Base-by-base conservation (phyloP, 2,888 invertebrate species). In the Diadegma fenestrale region DNA sequence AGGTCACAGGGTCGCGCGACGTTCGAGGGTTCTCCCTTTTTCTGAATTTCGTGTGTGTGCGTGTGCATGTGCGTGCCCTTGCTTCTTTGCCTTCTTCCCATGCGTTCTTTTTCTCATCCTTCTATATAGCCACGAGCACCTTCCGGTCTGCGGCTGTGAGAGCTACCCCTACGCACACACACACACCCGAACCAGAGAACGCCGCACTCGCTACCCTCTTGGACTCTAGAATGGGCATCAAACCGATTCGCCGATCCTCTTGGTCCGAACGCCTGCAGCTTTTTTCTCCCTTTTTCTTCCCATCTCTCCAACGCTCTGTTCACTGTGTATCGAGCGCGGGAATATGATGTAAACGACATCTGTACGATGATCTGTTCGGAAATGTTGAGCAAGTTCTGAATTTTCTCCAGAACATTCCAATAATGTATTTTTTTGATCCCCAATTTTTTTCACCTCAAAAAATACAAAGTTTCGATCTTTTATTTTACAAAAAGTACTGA, bases 281-380 rank as follows among this genome's bases (percentile, higher is more conserved):
- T 84, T 69, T 80, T 68, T 37, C 80, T 69, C 61, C 8, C 58
- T 68, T 75, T 78, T 80, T 41, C 61, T 69, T 41, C 51, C 37
- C 61, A 51, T 72, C 22, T 41, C 71, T 66, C 45, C 17, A 45
- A 37, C 61, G 45, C 63, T 79, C 61, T 43, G 63, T 45, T 43
- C 33, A 45, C 43, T 58, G 61, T 58, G 61, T 51, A 43, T 41
- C 48, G 41, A 69, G 79, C 84, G 82, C 83, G 76, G 78, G 68
- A 84, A 87, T 86, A 88, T 88, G 88, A 89, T 87, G 88, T 84
- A 90, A 89, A 88, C 88, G 86, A 80, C 72, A 72, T 33, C 64
- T 83, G 75, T 45, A 43, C 43, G 51, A 69, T 43, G 58, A 69
- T 69, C 22, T 43, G 43, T 17, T 58, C 19, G 58, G 30, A 37